These are phyloP conservation scores for Lithobates sylvaticus DNA, from an alignment of 2,797 vertebrate species.

Conservation along the genomic window DNA sequence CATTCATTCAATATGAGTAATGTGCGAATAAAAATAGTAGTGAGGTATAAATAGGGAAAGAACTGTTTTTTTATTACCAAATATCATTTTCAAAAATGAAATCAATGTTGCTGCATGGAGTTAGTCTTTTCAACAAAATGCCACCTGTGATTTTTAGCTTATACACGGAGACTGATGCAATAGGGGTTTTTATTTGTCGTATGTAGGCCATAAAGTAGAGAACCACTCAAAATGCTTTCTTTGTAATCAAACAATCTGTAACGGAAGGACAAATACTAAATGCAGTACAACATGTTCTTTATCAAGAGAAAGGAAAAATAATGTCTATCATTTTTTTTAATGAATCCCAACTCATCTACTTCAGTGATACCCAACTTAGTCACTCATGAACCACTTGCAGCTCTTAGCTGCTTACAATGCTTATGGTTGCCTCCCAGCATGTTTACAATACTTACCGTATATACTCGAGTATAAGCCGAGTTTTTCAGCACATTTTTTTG, in stretches of 20 bases:
- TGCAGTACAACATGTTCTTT: constrained; percentile 43
- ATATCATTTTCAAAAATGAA: constrained; percentile 63
- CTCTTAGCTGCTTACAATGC: background rate
- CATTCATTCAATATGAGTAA: constrained; percentile 55
- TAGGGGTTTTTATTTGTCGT: constrained; percentile 48
- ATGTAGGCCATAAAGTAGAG: constrained; percentile 48
- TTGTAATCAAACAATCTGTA: constrained; percentile 56
- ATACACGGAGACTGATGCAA: constrained; percentile 58
- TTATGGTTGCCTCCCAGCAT: too few species aligned
- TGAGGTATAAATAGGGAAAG: constrained; percentile 54
- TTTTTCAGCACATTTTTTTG: too few species aligned
- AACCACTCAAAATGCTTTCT: constrained; percentile 52
- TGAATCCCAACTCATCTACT: background rate
- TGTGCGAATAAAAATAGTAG: constrained; percentile 59
- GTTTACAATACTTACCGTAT: too few species aligned
- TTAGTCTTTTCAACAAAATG: constrained; percentile 54
- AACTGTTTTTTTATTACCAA: constrained; percentile 59
- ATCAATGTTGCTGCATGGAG: constrained; percentile 54
- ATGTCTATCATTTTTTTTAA: background rate
- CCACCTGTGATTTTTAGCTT: constrained; percentile 57
- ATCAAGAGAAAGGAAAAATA: background rate
- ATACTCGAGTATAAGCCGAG: too few species aligned
- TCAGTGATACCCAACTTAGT: background rate
- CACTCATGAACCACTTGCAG: background rate
- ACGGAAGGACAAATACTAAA: constrained; percentile 49